Evolutionary conservation across 2,888 invertebrate species (phyloP), one percentile per base, ranked within the genome.

Genomic region (Thereva unica): DNA sequence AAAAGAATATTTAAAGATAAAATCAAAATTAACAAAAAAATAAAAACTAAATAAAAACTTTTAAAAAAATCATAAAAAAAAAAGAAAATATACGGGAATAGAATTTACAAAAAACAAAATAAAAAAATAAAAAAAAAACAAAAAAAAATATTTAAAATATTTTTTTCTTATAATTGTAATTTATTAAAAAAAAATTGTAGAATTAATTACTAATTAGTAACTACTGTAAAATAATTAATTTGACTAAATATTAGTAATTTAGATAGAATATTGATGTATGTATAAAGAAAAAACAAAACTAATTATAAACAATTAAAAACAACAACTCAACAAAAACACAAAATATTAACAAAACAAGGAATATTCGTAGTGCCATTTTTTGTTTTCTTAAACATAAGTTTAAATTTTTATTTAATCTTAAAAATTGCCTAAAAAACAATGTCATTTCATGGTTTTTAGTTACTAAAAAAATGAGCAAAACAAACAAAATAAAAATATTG

Each of bases 311-410:
- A 23, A 23, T 23, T 23, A 23, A 54, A 54, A 41, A n/a, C n/a
- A 10, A 47, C 6, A 47, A 47, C 8, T 10, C 6, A 34, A 59
- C 45, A 59, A 12, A 59, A 59, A 55, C 50, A 5, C 10, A 45
- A n/a, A 5, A 47, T n/a, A n/a, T 9, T 23, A 52, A 52, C 12
- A 23, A 40, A 4, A 42, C 52, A 63, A 63, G 63, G 63, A 63
- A 63, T 53, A 54, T 54, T 38, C 47, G 37, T 41, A 38, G 54
- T 53, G 64, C 67, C 68, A 67, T 68, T 70, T 56, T 54, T 34
- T 55, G 65, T 53, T 34, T 3, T 52, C 35, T 52, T 23, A 23
- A 1, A 23, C 1, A 2, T 23, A 23, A 23, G 23, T 23, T 23
- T 23, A 23, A 23, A 23, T 23, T 23, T 23, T 23, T 23, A 23